phyloP scores from a whole-genome alignment of 2,797 vertebrate genomes.

The Eptatretus atami region DNA sequence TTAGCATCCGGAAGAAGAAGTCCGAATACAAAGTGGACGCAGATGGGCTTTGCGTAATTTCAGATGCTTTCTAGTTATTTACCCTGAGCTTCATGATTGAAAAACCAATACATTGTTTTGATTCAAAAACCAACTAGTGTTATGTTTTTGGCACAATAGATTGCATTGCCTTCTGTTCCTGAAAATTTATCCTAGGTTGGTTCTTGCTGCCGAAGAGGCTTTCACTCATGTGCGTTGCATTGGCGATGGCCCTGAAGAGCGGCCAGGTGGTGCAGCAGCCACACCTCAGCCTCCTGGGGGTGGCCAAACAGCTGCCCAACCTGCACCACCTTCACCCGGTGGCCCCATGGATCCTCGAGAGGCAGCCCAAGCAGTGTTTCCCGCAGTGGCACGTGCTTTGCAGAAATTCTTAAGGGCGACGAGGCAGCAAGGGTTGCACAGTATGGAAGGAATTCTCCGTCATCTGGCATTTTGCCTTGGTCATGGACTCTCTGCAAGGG shows the following conservation, averaged over 20 bases:
- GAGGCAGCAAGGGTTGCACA: slow-evolving; percentile 79
- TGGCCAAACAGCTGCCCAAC: too few relatives aligned
- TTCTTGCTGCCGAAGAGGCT: slow-evolving; percentile 77
- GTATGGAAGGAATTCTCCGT: slow-evolving; percentile 93
- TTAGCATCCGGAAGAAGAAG: too few relatives aligned
- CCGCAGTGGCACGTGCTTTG: slow-evolving; percentile 77
- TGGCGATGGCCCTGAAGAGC: slow-evolving; percentile 38
- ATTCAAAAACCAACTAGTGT: too few relatives aligned
- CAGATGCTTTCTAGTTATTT: too few relatives aligned
- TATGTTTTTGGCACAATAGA: too few relatives aligned
- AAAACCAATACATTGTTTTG: too few relatives aligned
- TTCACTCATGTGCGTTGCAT: slow-evolving; percentile 76
- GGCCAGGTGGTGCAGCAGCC: slow-evolving; percentile 18
- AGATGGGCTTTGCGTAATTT: too few relatives aligned
- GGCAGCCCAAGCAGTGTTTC: slow-evolving; percentile 77
- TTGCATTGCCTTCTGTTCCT: too few relatives aligned
- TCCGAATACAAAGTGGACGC: too few relatives aligned
- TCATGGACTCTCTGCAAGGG: slow-evolving; percentile 85
- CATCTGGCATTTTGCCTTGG: slow-evolving; percentile 91
- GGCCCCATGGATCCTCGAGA: slow-evolving; percentile 80
- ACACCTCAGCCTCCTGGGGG: not conserved
- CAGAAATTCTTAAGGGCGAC: slow-evolving; percentile 87
- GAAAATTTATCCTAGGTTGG: slow-evolving; percentile 21
- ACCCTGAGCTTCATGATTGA: too few relatives aligned
- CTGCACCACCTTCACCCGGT: slow-evolving; percentile 14